Base-by-base conservation (phyloP, 2,888 invertebrate species). In the Koerneria pararmatus region DNA sequence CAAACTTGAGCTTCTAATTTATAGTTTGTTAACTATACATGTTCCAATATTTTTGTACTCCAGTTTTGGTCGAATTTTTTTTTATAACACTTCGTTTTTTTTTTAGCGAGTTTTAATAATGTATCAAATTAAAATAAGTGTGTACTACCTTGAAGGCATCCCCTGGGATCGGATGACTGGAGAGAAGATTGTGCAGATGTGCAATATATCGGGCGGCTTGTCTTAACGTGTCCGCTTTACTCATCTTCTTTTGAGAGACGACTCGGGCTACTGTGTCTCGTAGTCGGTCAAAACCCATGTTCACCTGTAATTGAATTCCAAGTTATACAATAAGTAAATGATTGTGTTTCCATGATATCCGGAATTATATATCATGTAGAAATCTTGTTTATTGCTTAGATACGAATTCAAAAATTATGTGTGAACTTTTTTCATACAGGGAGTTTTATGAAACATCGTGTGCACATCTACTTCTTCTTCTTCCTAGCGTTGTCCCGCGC, bases 191-290 rank as follows among this genome's bases (percentile, higher is more conserved):
- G 31, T 68, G 66, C 27, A 75, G 69, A 15, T 74, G 65, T 35
- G 65, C 54, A 46, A 75, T 75, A 54, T 74, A 74, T 49, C 67
- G 68, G 56, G 71, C 71, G 3, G 75, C 75, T 32, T 74, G 69
- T 8, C 75, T 63, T 15, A 75, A 66, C 24, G 75, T 75, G 34
- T 74, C 75, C 0, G 75, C 75, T 64, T 75, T 75, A 67, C 72
- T 72, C 69, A 71, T 57, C 59, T 75, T 75, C 68, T 75, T 74
- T 22, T 71, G 72, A 24, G 65, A 51, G 24, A 53, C 58, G n/a
- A 66, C 63, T 27, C 65, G 62, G 11, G 66, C 60, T 24, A 75
- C 68, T 49, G 66, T 66, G 19, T 58, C 61, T 24, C 75, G 70
- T 15, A 75, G 67, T 19, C 63, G 49, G 34, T 75, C 72, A 57